phyloP scores from a whole-genome alignment of 2,797 vertebrate species.

The Anabas testudineus region DNA sequence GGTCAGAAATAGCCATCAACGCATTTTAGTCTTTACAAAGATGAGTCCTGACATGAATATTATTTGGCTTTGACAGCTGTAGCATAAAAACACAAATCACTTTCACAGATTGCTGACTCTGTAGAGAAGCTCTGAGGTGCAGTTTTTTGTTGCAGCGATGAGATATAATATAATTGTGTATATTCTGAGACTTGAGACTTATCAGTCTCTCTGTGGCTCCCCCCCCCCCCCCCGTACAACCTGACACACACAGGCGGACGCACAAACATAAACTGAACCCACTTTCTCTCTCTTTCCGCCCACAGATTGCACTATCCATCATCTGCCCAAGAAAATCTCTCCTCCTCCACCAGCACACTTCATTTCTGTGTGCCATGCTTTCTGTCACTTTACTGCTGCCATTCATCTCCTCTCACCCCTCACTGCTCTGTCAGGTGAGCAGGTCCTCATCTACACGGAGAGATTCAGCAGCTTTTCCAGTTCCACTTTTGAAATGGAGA shows the following conservation, averaged over 20 bases:
- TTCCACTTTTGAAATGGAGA: slow-evolving; percentile 13
- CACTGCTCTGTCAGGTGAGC: slow-evolving; percentile 56
- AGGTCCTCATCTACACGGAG: slow-evolving; percentile 38
- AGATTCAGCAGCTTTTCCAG: slow-evolving; percentile 24
- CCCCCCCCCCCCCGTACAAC: slow-evolving; percentile 20
- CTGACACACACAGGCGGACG: slow-evolving; percentile 21
- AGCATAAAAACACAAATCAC: too few relatives aligned
- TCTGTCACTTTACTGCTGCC: slow-evolving; percentile 68
- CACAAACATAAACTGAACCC: slow-evolving; percentile 22
- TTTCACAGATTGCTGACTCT: neutral
- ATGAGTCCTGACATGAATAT: slow-evolving; percentile 26
- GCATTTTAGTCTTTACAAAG: slow-evolving; percentile 40
- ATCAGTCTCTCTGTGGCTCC: slow-evolving; percentile 2
- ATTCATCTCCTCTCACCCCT: slow-evolving; percentile 63
- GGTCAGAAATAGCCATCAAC: slow-evolving; percentile 25
- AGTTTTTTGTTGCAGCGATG: neutral
- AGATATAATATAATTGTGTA: neutral
- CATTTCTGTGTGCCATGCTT: slow-evolving; percentile 64
- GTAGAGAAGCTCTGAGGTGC: neutral
- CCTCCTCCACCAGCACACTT: slow-evolving; percentile 57
- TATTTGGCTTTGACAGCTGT: too few relatives aligned
- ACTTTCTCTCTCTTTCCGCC: slow-evolving; percentile 37
- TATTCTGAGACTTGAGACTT: slow-evolving; percentile 24
- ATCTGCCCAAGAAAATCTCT: slow-evolving; percentile 61
- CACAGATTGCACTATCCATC: slow-evolving; percentile 69